Evolutionary conservation across 2,113 vertebrate species (phyloP), one percentile per base, ranked within the genome.

Genomic region (Sinosuthora webbiana): DNA sequence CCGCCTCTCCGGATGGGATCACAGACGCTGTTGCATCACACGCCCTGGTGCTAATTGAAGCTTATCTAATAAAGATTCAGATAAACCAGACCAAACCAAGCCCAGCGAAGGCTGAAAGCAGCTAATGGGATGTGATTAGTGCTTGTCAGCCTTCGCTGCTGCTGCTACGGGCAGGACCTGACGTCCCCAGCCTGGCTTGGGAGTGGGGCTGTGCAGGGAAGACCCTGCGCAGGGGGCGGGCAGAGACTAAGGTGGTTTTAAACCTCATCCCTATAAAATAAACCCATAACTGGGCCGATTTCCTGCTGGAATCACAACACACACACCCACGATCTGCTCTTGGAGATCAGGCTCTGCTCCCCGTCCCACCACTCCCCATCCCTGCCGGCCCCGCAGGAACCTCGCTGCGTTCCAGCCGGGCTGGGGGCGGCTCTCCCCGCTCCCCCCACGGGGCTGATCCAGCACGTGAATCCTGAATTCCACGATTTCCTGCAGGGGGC

Each of bases 21-120:
- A 9, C 78, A 15, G 39, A 0, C 60, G n/a, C 55, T 55, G 6
- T 4, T 15, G 64, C 92, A 23, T 27, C 93, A n/a, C 4, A 18
- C 33, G 10, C 37, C 84, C 56, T 22, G 63, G 6, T 89, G 90
- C 93, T 93, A 93, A 57, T 91, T 91, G 93, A 78, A 57, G 57
- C 83, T 97, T 73, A 83, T 94, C 94, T 97, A 96, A 97, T 93
- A 90, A 93, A 95, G 93, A 88, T 84, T 92, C 95, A 79, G 95
- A 93, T 93, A 94, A 96, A 94, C 83, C 90, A 87, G 93, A 86
- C 92, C 96, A 90, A 97, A 85, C 68, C 89, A 70, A 98, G 93
- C 80, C 80, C 96, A 87, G 87, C 69, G 57, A 93, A 95, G 95
- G 94, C 97, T 96, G 96, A 96, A 96, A 94, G 95, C 92, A 90